These are phyloP conservation scores for Sceloporus tristichus DNA, from an alignment of 2,113 vertebrate species.

Conservation along the genomic window DNA sequence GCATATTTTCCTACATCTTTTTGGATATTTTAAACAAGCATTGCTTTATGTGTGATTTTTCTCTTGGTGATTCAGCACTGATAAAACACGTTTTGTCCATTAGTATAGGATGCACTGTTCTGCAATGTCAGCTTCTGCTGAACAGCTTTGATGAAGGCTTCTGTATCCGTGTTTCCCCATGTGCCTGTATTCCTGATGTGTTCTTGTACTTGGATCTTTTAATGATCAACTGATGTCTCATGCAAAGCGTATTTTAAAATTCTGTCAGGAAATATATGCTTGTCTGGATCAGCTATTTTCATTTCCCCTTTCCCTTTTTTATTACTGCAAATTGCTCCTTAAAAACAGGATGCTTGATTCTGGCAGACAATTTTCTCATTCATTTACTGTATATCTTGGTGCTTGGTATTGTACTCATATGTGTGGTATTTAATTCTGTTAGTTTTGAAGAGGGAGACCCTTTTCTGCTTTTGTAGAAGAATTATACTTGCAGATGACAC, in stretches of 20 bases:
- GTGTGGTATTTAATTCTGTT: neutral
- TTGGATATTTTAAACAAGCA: neutral
- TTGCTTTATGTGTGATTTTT: neutral
- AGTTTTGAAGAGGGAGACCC: neutral
- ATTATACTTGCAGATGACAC: neutral
- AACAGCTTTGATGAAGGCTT: conserved; percentile 23
- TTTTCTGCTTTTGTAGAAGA: neutral
- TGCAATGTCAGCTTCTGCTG: conserved; percentile 1
- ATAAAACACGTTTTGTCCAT: neutral
- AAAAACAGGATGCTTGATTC: neutral
- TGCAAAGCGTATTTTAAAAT: neutral
- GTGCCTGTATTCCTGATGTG: neutral
- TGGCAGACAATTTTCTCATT: neutral
- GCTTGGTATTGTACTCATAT: conserved; percentile 10
- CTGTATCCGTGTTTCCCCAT: neutral
- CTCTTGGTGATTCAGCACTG: neutral
- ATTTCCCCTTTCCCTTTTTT: neutral
- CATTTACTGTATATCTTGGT: conserved; percentile 16
- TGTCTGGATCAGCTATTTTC: conserved; percentile 28
- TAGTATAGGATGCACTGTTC: neutral
- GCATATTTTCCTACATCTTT: neutral
- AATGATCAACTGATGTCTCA: neutral
- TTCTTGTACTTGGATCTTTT: neutral
- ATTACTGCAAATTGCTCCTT: neutral
- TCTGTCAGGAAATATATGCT: neutral